Conservation (phyloP, 2,113 vertebrate genomes). For the Brienomyrus longianalis region DNA sequence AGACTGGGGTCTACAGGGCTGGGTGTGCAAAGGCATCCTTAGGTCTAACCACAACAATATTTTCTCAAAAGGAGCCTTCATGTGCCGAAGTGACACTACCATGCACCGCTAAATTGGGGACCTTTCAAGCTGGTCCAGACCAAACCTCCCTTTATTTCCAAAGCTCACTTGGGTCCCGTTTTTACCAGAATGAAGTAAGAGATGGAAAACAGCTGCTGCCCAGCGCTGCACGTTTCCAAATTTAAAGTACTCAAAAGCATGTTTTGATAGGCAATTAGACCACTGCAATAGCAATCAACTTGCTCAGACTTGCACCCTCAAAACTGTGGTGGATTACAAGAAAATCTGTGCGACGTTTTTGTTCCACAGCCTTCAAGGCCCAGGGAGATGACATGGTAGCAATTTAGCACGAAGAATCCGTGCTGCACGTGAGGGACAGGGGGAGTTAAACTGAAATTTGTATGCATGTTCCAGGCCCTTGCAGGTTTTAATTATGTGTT, state of each 20-base stretch:
- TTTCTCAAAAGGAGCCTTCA: constrained; percentile 32
- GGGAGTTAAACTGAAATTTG: constrained; percentile 37
- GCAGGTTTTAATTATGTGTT: constrained; percentile 45
- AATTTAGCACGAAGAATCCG: constrained; percentile 34
- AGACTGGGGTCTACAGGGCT: constrained; percentile 18
- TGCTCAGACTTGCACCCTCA: constrained; percentile 25
- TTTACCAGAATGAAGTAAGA: constrained; percentile 55
- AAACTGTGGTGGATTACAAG: constrained; percentile 18
- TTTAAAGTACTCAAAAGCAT: constrained; percentile 19
- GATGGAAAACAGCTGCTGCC: constrained; percentile 55
- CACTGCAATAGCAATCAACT: constrained; percentile 38
- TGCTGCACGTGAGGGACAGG: constrained; percentile 43
- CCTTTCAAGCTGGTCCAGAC: constrained; percentile 58
- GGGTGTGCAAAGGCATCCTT: constrained; percentile 35
- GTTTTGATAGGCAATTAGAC: constrained; percentile 26
- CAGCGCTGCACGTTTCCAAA: constrained; percentile 33
- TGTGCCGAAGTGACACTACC: constrained; percentile 39
- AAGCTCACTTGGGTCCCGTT: constrained; percentile 47
- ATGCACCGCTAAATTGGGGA: constrained; percentile 48
- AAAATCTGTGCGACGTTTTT: constrained; percentile 26
- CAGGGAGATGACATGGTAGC: constrained; percentile 35
- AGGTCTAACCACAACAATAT: constrained; percentile 45
- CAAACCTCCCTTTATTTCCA: constrained; percentile 41
- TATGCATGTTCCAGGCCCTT: constrained; percentile 38
- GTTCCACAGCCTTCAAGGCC: constrained; percentile 25